Conservation (phyloP, 2,888 invertebrate genomes). For the Melanostoma mellinum region DNA sequence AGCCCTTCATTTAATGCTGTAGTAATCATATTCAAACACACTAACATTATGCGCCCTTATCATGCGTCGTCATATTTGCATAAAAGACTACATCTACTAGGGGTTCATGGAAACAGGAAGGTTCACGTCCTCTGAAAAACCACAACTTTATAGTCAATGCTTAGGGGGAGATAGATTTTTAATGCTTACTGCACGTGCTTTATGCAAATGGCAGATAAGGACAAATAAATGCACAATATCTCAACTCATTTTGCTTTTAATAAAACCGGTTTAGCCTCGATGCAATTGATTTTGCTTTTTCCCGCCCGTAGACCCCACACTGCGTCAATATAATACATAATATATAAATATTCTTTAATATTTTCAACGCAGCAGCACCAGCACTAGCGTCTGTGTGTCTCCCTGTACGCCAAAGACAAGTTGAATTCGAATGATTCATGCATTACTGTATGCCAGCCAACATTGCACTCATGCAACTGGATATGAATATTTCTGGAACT, state of each 20-base stretch:
- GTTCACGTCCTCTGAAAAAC: conserved; percentile 44
- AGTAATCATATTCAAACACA: conserved; percentile 29
- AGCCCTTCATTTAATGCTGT: conserved; percentile 11
- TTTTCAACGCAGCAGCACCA: not conserved
- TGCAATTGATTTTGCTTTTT: conserved; percentile 57
- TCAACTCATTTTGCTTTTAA: conserved; percentile 5
- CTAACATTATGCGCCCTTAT: conserved; percentile 56
- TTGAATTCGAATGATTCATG: conserved; percentile 55
- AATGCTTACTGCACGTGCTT: conserved; percentile 4
- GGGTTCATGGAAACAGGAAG: conserved; percentile 48
- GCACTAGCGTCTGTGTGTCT: conserved; percentile 61
- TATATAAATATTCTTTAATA: conserved; percentile 14
- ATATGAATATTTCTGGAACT: conserved; percentile 39
- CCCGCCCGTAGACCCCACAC: conserved; percentile 9
- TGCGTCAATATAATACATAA: not conserved
- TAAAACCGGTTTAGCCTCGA: conserved; percentile 34
- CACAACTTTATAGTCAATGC: conserved; percentile 45
- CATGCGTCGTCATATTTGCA: conserved; percentile 40
- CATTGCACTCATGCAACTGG: conserved; percentile 19
- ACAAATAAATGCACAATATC: conserved; percentile 18
- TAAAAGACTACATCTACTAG: conserved; percentile 21
- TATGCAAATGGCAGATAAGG: conserved; percentile 52
- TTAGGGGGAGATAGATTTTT: conserved; percentile 9
- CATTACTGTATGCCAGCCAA: conserved; percentile 37
- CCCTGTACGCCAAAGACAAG: conserved; percentile 45